A percentile compares a stretch with the other conserved stretches of the same genome.
Evolutionary conservation across 2,113 vertebrate species (phyloP).

Genomic region (Pipa parva): DNA sequence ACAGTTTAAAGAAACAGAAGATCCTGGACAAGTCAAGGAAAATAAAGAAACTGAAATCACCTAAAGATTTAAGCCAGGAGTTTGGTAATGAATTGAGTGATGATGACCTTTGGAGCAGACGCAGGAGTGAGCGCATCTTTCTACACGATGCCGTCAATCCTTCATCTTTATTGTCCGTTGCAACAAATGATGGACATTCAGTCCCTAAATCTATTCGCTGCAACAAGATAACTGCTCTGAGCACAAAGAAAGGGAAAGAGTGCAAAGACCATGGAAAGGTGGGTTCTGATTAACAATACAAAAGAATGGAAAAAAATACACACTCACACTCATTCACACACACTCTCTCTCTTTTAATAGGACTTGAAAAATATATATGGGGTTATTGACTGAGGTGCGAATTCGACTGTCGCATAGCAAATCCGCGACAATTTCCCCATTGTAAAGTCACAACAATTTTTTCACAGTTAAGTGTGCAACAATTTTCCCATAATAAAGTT

Average conservation of each 20-base stretch:
- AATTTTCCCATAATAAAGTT: too few species aligned
- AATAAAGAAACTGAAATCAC: slow-evolving; percentile 72
- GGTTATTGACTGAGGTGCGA: too few species aligned
- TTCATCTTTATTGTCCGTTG: slow-evolving; percentile 44
- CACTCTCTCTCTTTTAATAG: too few species aligned
- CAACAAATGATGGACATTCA: slow-evolving; percentile 30
- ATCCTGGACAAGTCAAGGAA: slow-evolving; percentile 68
- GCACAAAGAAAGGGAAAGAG: slow-evolving; percentile 73
- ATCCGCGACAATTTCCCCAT: too few species aligned
- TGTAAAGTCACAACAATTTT: too few species aligned
- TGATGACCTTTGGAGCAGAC: slow-evolving; percentile 85
- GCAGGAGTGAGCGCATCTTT: slow-evolving; percentile 93
- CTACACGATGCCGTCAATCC: slow-evolving; percentile 77
- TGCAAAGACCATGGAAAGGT: slow-evolving; percentile 69
- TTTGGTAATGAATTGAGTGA: slow-evolving; percentile 77
- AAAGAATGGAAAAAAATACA: too few species aligned
- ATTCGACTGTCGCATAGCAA: too few species aligned
- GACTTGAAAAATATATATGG: too few species aligned
- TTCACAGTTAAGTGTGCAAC: too few species aligned
- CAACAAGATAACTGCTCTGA: slow-evolving; percentile 62
- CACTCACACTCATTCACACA: too few species aligned
- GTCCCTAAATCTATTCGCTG: slow-evolving; percentile 68
- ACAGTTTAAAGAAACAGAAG: slow-evolving; percentile 65
- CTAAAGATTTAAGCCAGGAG: slow-evolving; percentile 77
- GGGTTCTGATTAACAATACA: too few species aligned